Conservation (phyloP, 1,140 invertebrate genomes). For the Pinna nobilis region DNA sequence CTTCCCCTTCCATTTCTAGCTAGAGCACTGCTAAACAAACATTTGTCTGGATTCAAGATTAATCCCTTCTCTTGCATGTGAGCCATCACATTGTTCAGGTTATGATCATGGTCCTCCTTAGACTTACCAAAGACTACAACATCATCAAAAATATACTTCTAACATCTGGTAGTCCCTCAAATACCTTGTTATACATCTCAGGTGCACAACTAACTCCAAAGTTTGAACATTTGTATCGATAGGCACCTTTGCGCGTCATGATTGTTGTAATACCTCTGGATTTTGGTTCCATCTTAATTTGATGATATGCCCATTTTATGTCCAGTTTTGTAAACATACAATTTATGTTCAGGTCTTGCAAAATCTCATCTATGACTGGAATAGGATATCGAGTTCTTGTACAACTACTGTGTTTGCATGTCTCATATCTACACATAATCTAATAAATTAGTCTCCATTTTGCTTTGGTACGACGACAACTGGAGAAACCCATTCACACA, state of each 20-base stretch:
- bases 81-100: no score
- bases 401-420: slow-evolving; percentile 46
- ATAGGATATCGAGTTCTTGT: slow-evolving; percentile 54
- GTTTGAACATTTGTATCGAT: slow-evolving; percentile 49
- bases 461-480: slow-evolving; percentile 34
- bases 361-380: slow-evolving; percentile 58
- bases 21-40: slow-evolving; percentile 2
- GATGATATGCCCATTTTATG: slow-evolving; percentile 43
- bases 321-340: slow-evolving; percentile 44
- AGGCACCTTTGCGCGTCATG: slow-evolving; percentile 33
- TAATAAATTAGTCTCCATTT: slow-evolving; percentile 41
- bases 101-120: slow-evolving; percentile 38
- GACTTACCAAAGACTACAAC: slow-evolving; percentile 42
- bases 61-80: slow-evolving; percentile 31
- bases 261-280: slow-evolving; percentile 45
- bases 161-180: slow-evolving; percentile 19
- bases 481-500: slow-evolving; percentile 40
- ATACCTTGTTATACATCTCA: slow-evolving; percentile 46
- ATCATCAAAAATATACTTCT: slow-evolving; percentile 45
- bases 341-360: slow-evolving; percentile 50
- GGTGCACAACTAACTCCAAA: slow-evolving; percentile 47
- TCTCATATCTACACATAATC: slow-evolving; percentile 63
- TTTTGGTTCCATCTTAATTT: slow-evolving; percentile 40
- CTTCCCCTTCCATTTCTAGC: no score
- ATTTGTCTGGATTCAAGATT: slow-evolving; percentile 20